These are phyloP conservation scores for Cherax destructor DNA, from an alignment of 1,140 invertebrate species.

Conservation along the genomic window DNA sequence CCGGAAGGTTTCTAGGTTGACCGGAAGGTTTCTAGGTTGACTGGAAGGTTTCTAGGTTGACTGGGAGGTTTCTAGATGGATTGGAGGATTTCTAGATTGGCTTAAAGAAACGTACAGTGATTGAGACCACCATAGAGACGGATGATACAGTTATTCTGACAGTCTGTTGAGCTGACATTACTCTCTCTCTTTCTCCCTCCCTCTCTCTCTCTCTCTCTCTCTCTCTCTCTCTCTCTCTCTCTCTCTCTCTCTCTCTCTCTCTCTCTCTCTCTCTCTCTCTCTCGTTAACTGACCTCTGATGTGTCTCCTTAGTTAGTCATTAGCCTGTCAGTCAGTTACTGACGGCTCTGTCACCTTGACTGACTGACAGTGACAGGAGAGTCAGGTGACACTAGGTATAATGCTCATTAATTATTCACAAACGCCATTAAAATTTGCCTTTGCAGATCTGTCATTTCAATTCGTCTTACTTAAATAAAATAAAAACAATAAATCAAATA, in stretches of 20 bases:
- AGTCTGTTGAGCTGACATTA: neutral
- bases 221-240: slow-evolving; percentile 9
- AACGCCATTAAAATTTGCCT: no score
- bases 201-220: slow-evolving; percentile 7
- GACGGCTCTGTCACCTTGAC: neutral
- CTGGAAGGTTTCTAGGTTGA: no score
- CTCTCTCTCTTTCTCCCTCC: neutral
- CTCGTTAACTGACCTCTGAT: neutral
- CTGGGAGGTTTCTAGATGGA: no score
- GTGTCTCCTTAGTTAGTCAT: neutral
- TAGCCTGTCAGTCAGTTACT: neutral
- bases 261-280: slow-evolving; percentile 9
- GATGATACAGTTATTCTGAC: no score
- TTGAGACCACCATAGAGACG: no score
- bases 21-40: no score
- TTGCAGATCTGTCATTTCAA: no score
- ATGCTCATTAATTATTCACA: neutral
- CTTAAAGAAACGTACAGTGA: neutral
- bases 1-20: neutral
- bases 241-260: slow-evolving; percentile 9
- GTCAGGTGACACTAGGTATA: neutral
- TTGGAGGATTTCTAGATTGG: neutral
- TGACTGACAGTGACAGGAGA: neutral
- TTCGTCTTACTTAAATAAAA: no score
- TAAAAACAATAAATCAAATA: no score